phyloP scores from a whole-genome alignment of 2,888 invertebrate genomes.

The Pyrrhosoma nymphula region DNA sequence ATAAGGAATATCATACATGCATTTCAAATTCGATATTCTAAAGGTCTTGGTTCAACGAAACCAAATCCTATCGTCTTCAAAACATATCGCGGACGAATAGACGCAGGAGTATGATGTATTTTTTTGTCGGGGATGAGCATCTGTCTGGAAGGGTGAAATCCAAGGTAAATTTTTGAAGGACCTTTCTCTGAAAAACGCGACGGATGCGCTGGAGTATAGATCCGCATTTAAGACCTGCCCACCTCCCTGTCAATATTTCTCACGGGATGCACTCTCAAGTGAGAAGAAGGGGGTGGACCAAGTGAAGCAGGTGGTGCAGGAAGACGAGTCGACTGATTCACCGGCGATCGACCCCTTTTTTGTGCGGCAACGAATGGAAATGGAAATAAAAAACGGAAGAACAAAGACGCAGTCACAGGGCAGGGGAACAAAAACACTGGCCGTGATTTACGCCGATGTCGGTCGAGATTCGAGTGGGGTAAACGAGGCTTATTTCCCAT shows the following conservation, averaged over 20 bases:
- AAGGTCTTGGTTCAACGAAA: not conserved
- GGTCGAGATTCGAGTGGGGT: not conserved
- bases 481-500: not conserved
- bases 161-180: not conserved
- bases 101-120: not conserved
- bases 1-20: too few relatives aligned
- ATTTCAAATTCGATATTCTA: too few relatives aligned
- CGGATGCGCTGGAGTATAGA: conserved; percentile 44
- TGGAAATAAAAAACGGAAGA: not conserved
- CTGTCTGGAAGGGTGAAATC: not conserved
- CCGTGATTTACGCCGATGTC: conserved; percentile 16
- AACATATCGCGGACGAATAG: not conserved
- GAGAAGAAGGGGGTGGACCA: not conserved
- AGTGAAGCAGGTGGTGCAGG: not conserved
- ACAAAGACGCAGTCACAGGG: not conserved
- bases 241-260: conserved; percentile 34
- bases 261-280: conserved; percentile 28
- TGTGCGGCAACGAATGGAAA: not conserved
- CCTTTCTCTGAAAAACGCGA: not conserved
- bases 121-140: not conserved
- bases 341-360: not conserved
- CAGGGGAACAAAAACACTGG: not conserved
- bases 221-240: conserved; percentile 23
- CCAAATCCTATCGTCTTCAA: not conserved
- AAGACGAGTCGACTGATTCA: not conserved